Evolutionary conservation across 2,113 vertebrate genomes (phyloP), one percentile per base, ranked within the genome.

Genomic region (Kryptolebias marmoratus): DNA sequence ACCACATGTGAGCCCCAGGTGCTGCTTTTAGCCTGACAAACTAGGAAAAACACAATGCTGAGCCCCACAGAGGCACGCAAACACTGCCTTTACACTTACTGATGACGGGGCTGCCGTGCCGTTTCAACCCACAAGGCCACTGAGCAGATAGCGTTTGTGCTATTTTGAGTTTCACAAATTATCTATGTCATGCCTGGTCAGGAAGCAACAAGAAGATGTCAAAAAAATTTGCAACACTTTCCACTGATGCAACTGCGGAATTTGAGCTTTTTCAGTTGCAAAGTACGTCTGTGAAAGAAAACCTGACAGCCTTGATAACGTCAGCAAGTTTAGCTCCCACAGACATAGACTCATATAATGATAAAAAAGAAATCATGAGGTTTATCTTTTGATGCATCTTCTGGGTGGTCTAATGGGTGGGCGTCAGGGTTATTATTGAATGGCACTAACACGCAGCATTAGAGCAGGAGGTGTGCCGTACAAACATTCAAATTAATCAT

Each of bases 121-220:
- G 62, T 76, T 68, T 75, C 32, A 70, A 55, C 56, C 64, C 68
- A 73, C 68, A 68, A 63, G 39, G 67, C 73, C 61, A 82, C 77
- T 69, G 74, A 83, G 15, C 52, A 77, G 3, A 36, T 36, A 36
- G 36, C 36, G 7, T 82, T 81, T 44, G 39, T 80, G 76, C 74
- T 85, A 84, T 90, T 90, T 81, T 57, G 4, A 82, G 81, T 65
- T 36, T 44, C 53, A 64, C 54, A 75, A 82, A 83, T 82, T 62
- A 80, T 65, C 49, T 39, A 45, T 65, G 52, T 71, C 75, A 84
- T 42, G 72, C 68, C 32, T 7, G 8, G 56, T 71, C 77, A 89
- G 74, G 83, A 82, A 83, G 68, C 54, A 30, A 72, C 63, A 27
- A 27, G 65, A 57, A 81, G 67, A 49, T 15, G 48, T 49, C 5